Percentiles rank a stretch among this genome's conserved stretches.
Evolutionary conservation across 2,888 invertebrate species (phyloP).

Genomic region (Synergus itoensis): DNA sequence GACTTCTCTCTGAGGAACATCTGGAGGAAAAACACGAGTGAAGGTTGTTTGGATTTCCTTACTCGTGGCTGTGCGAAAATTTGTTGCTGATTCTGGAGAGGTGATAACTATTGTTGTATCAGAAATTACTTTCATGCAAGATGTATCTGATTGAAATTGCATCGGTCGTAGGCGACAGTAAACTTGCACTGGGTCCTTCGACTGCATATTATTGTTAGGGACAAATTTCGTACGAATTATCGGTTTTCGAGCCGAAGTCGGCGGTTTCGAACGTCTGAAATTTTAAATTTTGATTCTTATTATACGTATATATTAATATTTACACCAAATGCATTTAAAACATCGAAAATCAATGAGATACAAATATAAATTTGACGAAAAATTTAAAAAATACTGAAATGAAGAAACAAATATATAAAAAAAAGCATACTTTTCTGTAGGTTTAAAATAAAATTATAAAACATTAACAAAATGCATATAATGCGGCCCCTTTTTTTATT

Average conservation of each 20-base stretch:
- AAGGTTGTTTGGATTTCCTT: constrained; percentile 89
- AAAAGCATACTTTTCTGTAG: background rate
- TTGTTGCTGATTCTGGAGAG: constrained; percentile 83
- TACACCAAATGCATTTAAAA: background rate
- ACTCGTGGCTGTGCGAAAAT: constrained; percentile 80
- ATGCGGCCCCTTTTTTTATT: background rate
- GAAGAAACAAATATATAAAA: background rate
- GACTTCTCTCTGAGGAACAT: constrained; percentile 88
- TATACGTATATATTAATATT: background rate
- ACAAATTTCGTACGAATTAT: constrained; percentile 60
- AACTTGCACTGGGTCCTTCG: constrained; percentile 90
- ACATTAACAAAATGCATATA: background rate
- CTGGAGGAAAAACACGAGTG: constrained; percentile 91
- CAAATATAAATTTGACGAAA: background rate
- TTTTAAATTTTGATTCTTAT: constrained; percentile 8
- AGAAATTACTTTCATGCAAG: constrained; percentile 86
- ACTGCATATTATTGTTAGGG: constrained; percentile 66
- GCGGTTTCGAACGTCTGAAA: constrained; percentile 70
- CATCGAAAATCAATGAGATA: too few relatives aligned
- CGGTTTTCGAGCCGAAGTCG: constrained; percentile 70
- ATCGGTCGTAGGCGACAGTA: constrained; percentile 92
- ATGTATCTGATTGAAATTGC: constrained; percentile 83
- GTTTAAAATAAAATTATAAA: background rate
- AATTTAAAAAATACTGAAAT: background rate
- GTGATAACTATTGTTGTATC: constrained; percentile 84